These are phyloP conservation scores for Taenioides sp. DNA, from an alignment of 2,797 vertebrate species.

Conservation along the genomic window DNA sequence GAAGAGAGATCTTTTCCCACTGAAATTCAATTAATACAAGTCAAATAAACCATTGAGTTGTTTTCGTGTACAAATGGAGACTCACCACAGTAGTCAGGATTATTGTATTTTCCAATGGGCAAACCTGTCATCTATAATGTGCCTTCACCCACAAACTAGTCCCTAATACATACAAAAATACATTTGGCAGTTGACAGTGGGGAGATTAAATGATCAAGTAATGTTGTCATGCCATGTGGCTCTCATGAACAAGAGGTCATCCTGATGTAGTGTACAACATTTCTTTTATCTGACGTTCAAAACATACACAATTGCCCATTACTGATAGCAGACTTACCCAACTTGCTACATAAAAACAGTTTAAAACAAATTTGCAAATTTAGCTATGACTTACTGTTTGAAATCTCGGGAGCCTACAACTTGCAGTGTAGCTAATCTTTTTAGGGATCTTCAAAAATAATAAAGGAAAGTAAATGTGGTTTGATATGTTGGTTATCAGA, in stretches of 20 bases:
- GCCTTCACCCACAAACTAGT: constrained; percentile 54
- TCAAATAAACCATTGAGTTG: background rate
- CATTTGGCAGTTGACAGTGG: constrained; percentile 35
- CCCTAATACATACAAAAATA: constrained; percentile 33
- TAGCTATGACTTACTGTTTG: constrained; percentile 14
- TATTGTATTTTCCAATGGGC: constrained; percentile 25
- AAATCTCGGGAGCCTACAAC: constrained; percentile 27
- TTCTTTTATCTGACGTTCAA: constrained; percentile 9
- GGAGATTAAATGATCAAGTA: constrained; percentile 50
- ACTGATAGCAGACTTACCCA: constrained; percentile 56
- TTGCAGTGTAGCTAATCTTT: constrained; percentile 35
- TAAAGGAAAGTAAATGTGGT: constrained; percentile 40
- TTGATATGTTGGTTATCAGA: constrained; percentile 58
- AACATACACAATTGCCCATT: constrained; percentile 44
- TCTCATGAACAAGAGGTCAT: constrained; percentile 21
- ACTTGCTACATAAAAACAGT: constrained; percentile 37
- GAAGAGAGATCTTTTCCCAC: no score
- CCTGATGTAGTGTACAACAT: background rate
- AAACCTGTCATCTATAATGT: constrained; percentile 72
- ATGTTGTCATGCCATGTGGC: constrained; percentile 5
- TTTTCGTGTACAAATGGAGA: constrained; percentile 3
- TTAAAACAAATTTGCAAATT: background rate
- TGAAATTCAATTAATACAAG: no score
- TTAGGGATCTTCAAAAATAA: constrained; percentile 34
- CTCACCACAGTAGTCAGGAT: constrained; percentile 10